Percentiles rank a stretch among this genome's conserved stretches.
phyloP scores from a whole-genome alignment of 2,888 invertebrate species.

The Dynastes grantii region DNA sequence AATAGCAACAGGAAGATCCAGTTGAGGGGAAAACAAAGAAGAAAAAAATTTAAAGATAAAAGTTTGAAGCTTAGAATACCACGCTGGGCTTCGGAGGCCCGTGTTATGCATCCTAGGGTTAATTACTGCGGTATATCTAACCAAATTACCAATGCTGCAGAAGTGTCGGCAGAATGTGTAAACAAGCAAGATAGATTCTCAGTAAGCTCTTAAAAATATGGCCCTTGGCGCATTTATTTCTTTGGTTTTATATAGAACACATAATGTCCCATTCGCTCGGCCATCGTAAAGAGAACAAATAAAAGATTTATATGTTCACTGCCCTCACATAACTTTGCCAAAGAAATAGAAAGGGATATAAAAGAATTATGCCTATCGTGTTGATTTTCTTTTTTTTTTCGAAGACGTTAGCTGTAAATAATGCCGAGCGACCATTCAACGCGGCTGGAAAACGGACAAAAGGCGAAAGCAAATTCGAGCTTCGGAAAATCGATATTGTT shows the following conservation, averaged over 20 bases:
- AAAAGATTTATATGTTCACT: conserved; percentile 4
- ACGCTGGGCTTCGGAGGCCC: no score
- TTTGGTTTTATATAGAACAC: not conserved
- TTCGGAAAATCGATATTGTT: conserved; percentile 46
- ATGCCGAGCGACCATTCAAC: not conserved
- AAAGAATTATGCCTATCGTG: conserved; percentile 16
- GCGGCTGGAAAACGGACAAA: conserved; percentile 2
- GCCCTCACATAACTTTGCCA: not conserved
- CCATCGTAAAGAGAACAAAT: not conserved
- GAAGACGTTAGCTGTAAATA: conserved; percentile 28
- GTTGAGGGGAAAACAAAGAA: no score
- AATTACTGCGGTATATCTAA: no score
- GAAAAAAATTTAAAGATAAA: no score
- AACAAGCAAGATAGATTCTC: no score
- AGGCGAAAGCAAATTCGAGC: conserved; percentile 41
- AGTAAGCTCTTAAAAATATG: no score
- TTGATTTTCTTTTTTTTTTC: not conserved
- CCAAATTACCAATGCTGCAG: no score
- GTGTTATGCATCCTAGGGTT: no score
- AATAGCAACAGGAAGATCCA: no score
- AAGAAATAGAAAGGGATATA: not conserved
- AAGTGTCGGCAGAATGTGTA: no score
- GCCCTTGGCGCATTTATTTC: no score
- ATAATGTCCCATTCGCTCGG: not conserved
- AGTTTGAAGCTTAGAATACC: no score